Evolutionary conservation across 1,140 invertebrate genomes (phyloP).

Genomic region (Parapsyche elsis): DNA sequence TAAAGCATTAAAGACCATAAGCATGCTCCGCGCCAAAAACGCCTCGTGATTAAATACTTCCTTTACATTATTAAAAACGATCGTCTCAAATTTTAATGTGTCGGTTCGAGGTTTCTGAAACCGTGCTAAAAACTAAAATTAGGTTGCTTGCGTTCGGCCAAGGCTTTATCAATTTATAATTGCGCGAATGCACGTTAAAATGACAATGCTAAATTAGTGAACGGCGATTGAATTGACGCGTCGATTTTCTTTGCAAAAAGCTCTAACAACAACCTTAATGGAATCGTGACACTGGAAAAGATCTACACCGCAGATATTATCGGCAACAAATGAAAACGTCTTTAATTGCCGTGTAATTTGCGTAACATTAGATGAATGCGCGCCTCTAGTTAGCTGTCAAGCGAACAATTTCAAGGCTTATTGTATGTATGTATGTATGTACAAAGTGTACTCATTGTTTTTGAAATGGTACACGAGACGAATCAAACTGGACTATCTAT

Average conservation of each 20-base stretch:
- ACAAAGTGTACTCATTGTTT: not conserved
- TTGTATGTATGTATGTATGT: not conserved
- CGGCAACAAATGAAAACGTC: constrained; percentile 1
- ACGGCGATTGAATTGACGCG: not conserved
- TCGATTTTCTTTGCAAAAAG: constrained; percentile 6
- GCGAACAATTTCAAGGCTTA: not conserved
- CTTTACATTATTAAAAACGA: too few relatives aligned
- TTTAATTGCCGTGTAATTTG: constrained; percentile 26
- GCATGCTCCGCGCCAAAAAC: too few relatives aligned
- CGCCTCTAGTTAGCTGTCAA: not conserved
- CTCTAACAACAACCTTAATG: not conserved
- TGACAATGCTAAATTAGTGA: not conserved
- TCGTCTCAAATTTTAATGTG: too few relatives aligned
- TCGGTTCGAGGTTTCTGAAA: too few relatives aligned
- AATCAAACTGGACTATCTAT: not conserved
- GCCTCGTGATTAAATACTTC: too few relatives aligned
- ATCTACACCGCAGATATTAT: not conserved
- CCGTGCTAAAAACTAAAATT: too few relatives aligned
- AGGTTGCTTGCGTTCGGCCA: too few relatives aligned
- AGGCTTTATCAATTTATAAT: too few relatives aligned
- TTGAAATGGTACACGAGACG: not conserved
- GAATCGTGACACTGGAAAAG: constrained; percentile 15
- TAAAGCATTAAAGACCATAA: constrained; percentile 7
- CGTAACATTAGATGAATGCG: not conserved
- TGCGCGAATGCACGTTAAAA: not conserved